Evolutionary conservation across 2,113 vertebrate genomes (phyloP).

Genomic region (Chaetodon trifascialis): DNA sequence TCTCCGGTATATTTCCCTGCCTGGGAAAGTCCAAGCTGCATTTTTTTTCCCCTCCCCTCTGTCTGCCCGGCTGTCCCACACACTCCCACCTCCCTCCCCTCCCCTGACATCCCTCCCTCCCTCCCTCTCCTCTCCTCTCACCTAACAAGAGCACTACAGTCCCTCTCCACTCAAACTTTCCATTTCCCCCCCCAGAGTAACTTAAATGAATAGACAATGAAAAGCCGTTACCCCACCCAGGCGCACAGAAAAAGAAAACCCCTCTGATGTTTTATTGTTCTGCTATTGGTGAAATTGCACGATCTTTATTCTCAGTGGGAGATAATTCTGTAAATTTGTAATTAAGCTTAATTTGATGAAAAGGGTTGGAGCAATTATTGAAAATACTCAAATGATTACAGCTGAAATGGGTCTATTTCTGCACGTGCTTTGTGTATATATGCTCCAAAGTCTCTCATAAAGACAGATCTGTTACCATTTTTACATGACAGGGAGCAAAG

Average conservation of each 20-base stretch:
- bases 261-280: slow-evolving; percentile 47
- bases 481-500: background rate
- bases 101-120: background rate
- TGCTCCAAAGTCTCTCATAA: background rate
- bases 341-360: slow-evolving; percentile 6
- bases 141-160: slow-evolving; percentile 79
- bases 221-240: slow-evolving; percentile 61
- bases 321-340: background rate
- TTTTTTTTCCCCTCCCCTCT: slow-evolving; percentile 10
- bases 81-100: slow-evolving; percentile 27
- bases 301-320: background rate
- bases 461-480: background rate
- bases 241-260: slow-evolving; percentile 1
- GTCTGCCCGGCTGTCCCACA: slow-evolving; percentile 55
- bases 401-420: background rate
- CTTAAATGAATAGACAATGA: slow-evolving; percentile 76
- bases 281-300: background rate
- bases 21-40: slow-evolving; percentile 70
- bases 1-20: slow-evolving; percentile 56
- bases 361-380: background rate
- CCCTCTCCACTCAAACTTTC: slow-evolving; percentile 78
- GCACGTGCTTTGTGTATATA: background rate
- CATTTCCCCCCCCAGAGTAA: slow-evolving; percentile 54
- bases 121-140: slow-evolving; percentile 30
- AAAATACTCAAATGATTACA: background rate